These are phyloP conservation scores for Allenopithecus nigroviridis DNA, from an alignment of 2,797 vertebrate species.

Conservation along the genomic window DNA sequence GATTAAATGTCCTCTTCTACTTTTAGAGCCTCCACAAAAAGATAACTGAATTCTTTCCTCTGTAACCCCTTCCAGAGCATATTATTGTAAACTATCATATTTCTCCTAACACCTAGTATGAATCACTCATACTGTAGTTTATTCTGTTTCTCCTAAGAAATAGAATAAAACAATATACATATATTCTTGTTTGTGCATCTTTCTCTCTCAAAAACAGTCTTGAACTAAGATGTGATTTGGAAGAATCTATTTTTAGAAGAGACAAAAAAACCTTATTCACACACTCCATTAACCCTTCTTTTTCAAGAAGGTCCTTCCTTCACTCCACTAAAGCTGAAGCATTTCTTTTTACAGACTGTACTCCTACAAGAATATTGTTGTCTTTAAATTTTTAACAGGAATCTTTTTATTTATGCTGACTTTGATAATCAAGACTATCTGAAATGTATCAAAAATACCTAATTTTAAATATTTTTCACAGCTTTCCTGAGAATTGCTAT, in stretches of 20 bases:
- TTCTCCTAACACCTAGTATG: neutral
- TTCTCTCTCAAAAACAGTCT: neutral
- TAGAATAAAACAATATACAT: neutral
- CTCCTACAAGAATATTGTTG: conserved; percentile 37
- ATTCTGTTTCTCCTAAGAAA: neutral
- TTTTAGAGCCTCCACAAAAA: neutral
- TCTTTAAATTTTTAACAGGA: conserved; percentile 65
- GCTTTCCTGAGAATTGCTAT: conserved; percentile 75
- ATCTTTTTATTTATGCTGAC: conserved; percentile 73
- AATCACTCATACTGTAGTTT: neutral
- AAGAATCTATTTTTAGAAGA: conserved; percentile 6
- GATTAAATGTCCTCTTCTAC: neutral
- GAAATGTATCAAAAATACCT: conserved; percentile 74
- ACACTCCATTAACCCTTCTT: neutral
- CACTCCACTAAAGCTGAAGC: conserved; percentile 18
- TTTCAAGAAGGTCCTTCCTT: neutral
- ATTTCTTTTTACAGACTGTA: conserved; percentile 68
- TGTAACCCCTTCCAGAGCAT: neutral
- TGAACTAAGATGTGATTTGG: neutral
- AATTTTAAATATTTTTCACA: conserved; percentile 66
- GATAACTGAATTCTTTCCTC: neutral
- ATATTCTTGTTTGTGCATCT: neutral
- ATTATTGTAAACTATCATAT: neutral
- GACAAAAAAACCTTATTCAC: neutral
- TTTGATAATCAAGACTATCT: conserved; percentile 55